A percentile compares a stretch with the other conserved stretches of the same genome.
Conservation (phyloP, 2,888 invertebrate genomes). For the Apantesis nais region DNA sequence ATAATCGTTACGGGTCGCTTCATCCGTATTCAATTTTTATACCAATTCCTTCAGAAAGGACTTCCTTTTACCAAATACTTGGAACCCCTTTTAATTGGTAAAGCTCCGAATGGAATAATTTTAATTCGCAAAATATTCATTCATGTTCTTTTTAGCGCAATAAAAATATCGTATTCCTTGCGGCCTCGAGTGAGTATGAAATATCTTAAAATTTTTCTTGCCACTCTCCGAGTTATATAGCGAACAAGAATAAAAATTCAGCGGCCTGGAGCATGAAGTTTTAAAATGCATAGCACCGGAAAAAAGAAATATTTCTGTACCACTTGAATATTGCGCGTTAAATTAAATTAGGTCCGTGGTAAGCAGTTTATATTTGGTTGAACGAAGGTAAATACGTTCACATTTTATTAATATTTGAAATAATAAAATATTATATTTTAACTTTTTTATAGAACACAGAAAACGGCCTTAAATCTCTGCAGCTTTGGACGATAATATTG, state of each 20-base stretch:
- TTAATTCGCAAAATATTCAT: constrained; percentile 47
- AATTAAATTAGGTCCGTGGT: constrained; percentile 16
- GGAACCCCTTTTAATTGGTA: constrained; percentile 50
- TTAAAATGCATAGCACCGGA: constrained; percentile 20
- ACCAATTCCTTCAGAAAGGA: constrained; percentile 42
- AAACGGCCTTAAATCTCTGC: background rate
- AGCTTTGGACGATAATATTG: background rate
- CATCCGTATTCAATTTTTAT: constrained; percentile 47
- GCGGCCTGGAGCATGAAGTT: constrained; percentile 16
- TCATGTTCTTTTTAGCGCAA: constrained; percentile 37
- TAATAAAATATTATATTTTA: background rate
- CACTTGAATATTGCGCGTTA: constrained; percentile 7
- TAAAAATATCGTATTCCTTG: constrained; percentile 39
- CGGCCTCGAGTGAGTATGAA: constrained; percentile 24
- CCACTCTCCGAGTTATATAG: constrained; percentile 14
- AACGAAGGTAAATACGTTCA: background rate
- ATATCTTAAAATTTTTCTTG: constrained; percentile 37
- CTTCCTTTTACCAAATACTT: constrained; percentile 36
- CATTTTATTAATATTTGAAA: background rate
- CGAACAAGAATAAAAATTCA: constrained; percentile 15
- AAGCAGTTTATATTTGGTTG: background rate
- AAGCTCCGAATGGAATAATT: constrained; percentile 45
- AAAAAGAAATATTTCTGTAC: constrained; percentile 11
- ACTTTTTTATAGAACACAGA: background rate
- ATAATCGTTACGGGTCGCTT: constrained; percentile 50